Percentiles rank a stretch among this genome's conserved stretches.
Evolutionary conservation across 1,140 invertebrate species (phyloP).

Genomic region (Papilio aristodemus): DNA sequence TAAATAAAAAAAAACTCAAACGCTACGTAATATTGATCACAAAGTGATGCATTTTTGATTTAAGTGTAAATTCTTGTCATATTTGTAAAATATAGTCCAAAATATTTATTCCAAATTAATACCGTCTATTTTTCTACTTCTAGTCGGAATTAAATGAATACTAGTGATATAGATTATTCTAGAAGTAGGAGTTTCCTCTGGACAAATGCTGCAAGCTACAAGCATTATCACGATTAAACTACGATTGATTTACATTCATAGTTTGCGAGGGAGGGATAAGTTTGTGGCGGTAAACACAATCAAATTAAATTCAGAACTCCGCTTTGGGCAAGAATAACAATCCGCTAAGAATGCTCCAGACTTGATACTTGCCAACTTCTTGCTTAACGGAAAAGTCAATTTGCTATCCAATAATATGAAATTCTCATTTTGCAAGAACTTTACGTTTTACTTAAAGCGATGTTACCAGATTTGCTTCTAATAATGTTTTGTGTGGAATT

Average conservation of each 20-base stretch:
- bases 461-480: not conserved
- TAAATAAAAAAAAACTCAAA: too few relatives aligned
- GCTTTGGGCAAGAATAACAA: constrained; percentile 28
- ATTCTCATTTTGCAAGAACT: not conserved
- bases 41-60: too few relatives aligned
- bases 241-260: constrained; percentile 27
- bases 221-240: constrained; percentile 19
- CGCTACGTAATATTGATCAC: too few relatives aligned
- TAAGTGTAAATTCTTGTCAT: too few relatives aligned
- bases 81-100: too few relatives aligned
- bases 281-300: constrained; percentile 23
- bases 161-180: not conserved
- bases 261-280: constrained; percentile 3
- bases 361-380: constrained; percentile 23
- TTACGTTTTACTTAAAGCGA: not conserved
- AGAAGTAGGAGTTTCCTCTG: not conserved
- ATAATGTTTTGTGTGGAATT: too few relatives aligned
- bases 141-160: not conserved
- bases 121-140: not conserved
- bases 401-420: constrained; percentile 25
- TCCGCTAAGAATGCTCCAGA: constrained; percentile 18
- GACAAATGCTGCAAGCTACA: not conserved
- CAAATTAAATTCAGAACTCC: constrained; percentile 28
- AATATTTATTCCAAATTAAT: not conserved
- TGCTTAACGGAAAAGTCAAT: constrained; percentile 20